A percentile compares a stretch with the other conserved stretches of the same genome.
Conservation (phyloP, 2,113 vertebrate species). For the Delphinapterus leucas region DNA sequence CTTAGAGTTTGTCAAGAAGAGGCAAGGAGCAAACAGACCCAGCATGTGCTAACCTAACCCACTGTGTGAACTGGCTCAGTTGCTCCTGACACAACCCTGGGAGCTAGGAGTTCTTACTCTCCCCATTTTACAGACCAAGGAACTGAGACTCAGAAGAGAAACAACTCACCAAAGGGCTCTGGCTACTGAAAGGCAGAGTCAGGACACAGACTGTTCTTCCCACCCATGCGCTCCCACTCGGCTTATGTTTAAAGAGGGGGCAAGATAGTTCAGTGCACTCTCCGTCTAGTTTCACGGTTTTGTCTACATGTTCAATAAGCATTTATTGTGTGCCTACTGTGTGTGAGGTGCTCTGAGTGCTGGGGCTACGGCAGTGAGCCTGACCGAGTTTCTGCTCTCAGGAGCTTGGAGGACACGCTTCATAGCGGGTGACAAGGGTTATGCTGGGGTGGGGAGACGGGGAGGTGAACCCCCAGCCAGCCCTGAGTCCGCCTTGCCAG, state of each 20-base stretch:
- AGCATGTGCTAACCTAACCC: background rate
- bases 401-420: background rate
- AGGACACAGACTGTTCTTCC: too few relatives aligned
- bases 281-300: background rate
- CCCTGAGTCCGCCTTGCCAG: background rate
- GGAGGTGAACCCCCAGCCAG: background rate
- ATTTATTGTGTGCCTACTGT: accelerated
- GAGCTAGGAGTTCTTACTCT: too few relatives aligned
- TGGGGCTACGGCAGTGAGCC: background rate
- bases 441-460: too few relatives aligned
- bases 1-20: background rate
- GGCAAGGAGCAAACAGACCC: background rate
- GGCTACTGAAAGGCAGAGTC: background rate
- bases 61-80: background rate
- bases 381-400: background rate
- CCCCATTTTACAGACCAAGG: background rate
- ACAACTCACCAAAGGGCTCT: background rate
- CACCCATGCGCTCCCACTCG: background rate
- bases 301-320: background rate
- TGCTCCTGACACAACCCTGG: background rate
- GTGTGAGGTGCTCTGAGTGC: too few relatives aligned
- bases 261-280: too few relatives aligned
- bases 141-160: background rate
- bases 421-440: accelerated
- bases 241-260: background rate